Base-by-base conservation (phyloP, 2,888 invertebrate species). In the Cryptocephalus moraei region DNA sequence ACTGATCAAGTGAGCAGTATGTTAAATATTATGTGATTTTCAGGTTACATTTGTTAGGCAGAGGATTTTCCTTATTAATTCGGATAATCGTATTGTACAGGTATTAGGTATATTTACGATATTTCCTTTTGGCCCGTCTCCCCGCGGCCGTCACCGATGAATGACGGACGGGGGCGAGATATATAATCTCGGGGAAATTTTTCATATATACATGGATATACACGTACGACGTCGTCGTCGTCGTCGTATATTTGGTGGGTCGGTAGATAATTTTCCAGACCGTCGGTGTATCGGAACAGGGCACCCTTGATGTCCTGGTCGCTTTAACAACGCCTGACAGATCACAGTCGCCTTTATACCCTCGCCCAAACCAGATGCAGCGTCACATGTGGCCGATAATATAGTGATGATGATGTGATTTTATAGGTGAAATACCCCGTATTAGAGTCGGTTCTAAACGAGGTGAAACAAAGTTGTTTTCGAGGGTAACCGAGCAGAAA, bases 391-490 rank as follows among this genome's bases (percentile, higher is more conserved):
- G 59, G 56, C 58, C 62, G 60, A 61, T 66, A 67, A 67, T 65
- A 64, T 62, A 63, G 62, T 67, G 66, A 22, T 22, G 66, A 22
- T 22, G 22, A 68, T 68, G 66, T 66, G 66, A 68, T 68, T 68
- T 68, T 59, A 68, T 67, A 68, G 66, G 62, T 66, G 67, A 66
- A 64, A 64, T 65, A 60, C 58, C 64, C 62, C 59, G 60, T 58
- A 63, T 63, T 62, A 62, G 59, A 60, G 51, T 53, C 22, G 56
- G 58, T 55, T 61, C 56, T 53, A 62, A 63, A 62, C 60, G 63
- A 62, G 62, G 61, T 55, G 64, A 64, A 63, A 63, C 62, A 63
- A 63, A 64, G 60, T 62, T 61, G 62, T 22, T 57, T 58, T 57
- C 51, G 55, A 41, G 48, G 33, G 34, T 53, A 54, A 43, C 49